These are phyloP conservation scores for Melanostoma scalare DNA, from an alignment of 2,888 invertebrate genomes.

Conservation along the genomic window DNA sequence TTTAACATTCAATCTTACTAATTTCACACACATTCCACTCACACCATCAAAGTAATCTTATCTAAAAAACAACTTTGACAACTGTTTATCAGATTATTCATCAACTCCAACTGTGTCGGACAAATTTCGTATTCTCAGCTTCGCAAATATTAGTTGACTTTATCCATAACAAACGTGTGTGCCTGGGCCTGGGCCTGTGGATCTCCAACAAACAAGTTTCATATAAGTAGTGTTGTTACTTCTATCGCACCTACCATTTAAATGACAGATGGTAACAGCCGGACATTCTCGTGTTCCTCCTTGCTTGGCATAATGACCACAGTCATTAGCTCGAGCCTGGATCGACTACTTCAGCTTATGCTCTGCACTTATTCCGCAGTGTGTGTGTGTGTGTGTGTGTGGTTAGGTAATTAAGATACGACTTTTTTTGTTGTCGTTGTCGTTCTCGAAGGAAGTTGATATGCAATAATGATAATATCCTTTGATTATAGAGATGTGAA, in stretches of 20 bases:
- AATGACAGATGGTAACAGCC: slow-evolving; percentile 71
- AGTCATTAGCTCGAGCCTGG: slow-evolving; percentile 52
- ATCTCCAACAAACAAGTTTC: slow-evolving; percentile 49
- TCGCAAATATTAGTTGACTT: slow-evolving; percentile 30
- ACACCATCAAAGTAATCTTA: too few relatives aligned
- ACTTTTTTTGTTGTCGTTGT: slow-evolving; percentile 15
- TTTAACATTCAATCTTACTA: too few relatives aligned
- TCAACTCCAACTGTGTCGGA: slow-evolving; percentile 20
- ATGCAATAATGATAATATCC: slow-evolving; percentile 62
- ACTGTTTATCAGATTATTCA: slow-evolving; percentile 20
- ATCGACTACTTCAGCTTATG: slow-evolving; percentile 32
- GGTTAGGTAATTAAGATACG: slow-evolving; percentile 66
- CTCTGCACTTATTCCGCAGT: slow-evolving; percentile 23
- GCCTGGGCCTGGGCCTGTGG: not conserved
- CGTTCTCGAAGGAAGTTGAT: slow-evolving; percentile 46
- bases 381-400: slow-evolving; percentile 48
- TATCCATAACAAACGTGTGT: not conserved
- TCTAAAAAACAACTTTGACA: slow-evolving; percentile 4
- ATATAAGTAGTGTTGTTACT: slow-evolving; percentile 3
- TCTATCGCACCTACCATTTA: slow-evolving; percentile 47
- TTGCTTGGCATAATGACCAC: slow-evolving; percentile 65
- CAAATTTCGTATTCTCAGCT: slow-evolving; percentile 15
- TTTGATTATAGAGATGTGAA: slow-evolving; percentile 61
- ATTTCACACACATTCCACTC: too few relatives aligned
- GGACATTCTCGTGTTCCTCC: slow-evolving; percentile 52